Evolutionary conservation across 2,888 invertebrate genomes (phyloP).

Genomic region (Brassicogethes aeneus): DNA sequence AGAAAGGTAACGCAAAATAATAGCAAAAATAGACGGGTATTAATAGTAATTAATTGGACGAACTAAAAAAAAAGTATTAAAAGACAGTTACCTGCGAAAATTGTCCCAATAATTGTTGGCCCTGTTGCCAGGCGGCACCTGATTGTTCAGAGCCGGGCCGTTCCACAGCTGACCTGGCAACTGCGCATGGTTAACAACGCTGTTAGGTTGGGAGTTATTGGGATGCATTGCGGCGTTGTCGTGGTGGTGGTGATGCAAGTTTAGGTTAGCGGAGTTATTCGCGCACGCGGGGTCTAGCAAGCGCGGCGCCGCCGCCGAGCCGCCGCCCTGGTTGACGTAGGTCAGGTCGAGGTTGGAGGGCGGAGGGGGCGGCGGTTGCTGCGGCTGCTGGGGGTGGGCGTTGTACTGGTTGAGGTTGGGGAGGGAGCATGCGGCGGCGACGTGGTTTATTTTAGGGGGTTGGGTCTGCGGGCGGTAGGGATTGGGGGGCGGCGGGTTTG

Average conservation of each 20-base stretch:
- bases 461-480: slow-evolving; percentile 13
- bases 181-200: slow-evolving; percentile 15
- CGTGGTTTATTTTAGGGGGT: slow-evolving; percentile 25
- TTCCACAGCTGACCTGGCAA: slow-evolving; percentile 35
- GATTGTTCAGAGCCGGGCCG: slow-evolving; percentile 67
- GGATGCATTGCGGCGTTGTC: slow-evolving; percentile 26
- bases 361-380: slow-evolving; percentile 31
- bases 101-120: slow-evolving; percentile 94
- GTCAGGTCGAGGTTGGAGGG: slow-evolving; percentile 28
- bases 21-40: slow-evolving; percentile 9
- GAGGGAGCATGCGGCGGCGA: slow-evolving; percentile 33
- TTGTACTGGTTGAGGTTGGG: slow-evolving; percentile 36
- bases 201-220: slow-evolving; percentile 32
- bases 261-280: slow-evolving; percentile 29
- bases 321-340: slow-evolving; percentile 13
- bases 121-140: slow-evolving; percentile 82
- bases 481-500: slow-evolving; percentile 7
- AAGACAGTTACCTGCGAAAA: slow-evolving; percentile 67
- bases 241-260: too few species aligned
- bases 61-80: not conserved
- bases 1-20: slow-evolving; percentile 5
- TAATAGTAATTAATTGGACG: not conserved
- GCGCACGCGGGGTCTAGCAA: too few species aligned
- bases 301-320: slow-evolving; percentile 12
- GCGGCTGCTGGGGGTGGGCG: slow-evolving; percentile 33